Base-by-base conservation (phyloP, 2,888 invertebrate genomes). In the Chromoteleia sp. region DNA sequence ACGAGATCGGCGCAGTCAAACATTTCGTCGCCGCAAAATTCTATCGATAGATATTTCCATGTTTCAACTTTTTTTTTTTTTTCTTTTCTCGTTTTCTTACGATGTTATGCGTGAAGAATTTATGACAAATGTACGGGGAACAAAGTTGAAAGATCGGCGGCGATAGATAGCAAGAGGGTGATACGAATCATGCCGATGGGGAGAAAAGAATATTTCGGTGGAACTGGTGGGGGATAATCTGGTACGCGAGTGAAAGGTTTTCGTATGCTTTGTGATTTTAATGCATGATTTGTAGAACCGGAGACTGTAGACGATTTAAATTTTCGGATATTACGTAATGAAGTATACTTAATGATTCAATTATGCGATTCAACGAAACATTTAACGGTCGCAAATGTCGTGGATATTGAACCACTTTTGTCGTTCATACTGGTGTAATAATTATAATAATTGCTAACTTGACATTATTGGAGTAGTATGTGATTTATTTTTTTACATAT, bases 121-220 rank as follows among this genome's bases (percentile, higher is more conserved):
- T 74, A 74, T 43, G 61, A 30, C 50, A 30, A 63, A 29, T 73
- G 61, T 65, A 56, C 52, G 21, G n/a, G 25, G 70, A 30, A 58
- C 29, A 29, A 39, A 59, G 48, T 59, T 58, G 33, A 17, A 19
- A 17, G 33, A 56, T 59, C 25, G 39, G 41, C 33, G 12, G 2
- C 14, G 39, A n/a, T n/a, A n/a, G 48, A 63, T 33, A 63, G n/a
- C 6, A 12, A 5, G 15, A 29, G 58, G 33, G 0, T 36, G 71
- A 71, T 43, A 61, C 52, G 41, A 58, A 73, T 73, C 54, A 14
- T 33, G 25, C 8, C 41, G 36, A 50, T 50, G 50, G 25, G 14
- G 19, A 17, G 54, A 15, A 45, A 14, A 45, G 8, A 52, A 4
- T 6, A 2, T 2, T 4, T 4, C 25, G 25, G 25, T 2, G 25